Percentiles rank a stretch among this genome's conserved stretches.
These are phyloP conservation scores for Neoarius graeffei DNA, from an alignment of 2,113 vertebrate genomes.

Conservation along the genomic window DNA sequence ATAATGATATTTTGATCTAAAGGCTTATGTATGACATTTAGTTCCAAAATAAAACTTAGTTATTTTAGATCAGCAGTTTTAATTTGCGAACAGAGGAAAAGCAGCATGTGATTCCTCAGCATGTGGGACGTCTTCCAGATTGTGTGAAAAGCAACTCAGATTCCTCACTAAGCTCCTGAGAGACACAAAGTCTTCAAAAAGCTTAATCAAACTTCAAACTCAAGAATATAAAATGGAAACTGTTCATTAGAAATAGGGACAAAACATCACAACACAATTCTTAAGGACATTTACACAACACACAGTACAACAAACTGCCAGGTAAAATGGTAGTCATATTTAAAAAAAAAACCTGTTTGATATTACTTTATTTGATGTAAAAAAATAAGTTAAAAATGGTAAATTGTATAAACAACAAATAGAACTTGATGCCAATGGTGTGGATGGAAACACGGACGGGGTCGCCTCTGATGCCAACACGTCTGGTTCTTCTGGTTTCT, in stretches of 20 bases:
- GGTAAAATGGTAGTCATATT: neutral
- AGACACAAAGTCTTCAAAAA: constrained; percentile 13
- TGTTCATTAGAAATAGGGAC: neutral
- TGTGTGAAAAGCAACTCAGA: neutral
- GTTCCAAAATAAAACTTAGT: neutral
- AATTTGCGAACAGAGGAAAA: constrained; percentile 14
- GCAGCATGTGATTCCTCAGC: constrained; percentile 18
- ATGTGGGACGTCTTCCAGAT: constrained; percentile 28
- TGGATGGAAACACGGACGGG: neutral
- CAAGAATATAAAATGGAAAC: neutral
- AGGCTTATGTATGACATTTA: neutral
- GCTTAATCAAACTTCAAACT: neutral
- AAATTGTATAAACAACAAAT: neutral
- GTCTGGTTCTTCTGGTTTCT: neutral
- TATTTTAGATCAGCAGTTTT: constrained; percentile 25
- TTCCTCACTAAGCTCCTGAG: neutral
- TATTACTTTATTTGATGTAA: neutral
- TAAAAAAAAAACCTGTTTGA: neutral
- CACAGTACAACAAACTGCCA: neutral
- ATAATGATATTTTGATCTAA: neutral
- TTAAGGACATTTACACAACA: neutral
- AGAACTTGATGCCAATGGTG: neutral
- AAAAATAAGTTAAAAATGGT: neutral
- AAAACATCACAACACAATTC: neutral
- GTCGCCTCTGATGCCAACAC: neutral